A percentile compares a stretch with the other conserved stretches of the same genome.
phyloP scores from a whole-genome alignment of 2,888 invertebrate species.

The Pelosia muscerda region DNA sequence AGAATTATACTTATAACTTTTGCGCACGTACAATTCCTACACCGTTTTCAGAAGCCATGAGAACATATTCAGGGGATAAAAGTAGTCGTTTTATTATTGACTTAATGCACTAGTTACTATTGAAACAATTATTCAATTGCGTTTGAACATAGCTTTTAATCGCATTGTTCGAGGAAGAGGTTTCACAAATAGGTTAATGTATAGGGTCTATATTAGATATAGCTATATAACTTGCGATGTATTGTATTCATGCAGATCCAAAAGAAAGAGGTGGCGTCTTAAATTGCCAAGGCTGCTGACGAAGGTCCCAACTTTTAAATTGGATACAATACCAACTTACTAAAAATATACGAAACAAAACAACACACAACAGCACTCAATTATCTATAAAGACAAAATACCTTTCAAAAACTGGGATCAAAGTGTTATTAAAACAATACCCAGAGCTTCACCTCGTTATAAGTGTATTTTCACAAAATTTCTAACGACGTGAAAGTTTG shows the following conservation, averaged over 20 bases:
- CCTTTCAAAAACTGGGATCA: slow-evolving; percentile 50
- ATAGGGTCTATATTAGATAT: no score
- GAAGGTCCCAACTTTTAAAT: slow-evolving; percentile 13
- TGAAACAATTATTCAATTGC: no score
- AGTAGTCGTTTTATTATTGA: no score
- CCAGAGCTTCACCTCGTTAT: slow-evolving; percentile 50
- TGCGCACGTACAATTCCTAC: no score
- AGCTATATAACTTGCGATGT: no score
- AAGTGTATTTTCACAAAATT: slow-evolving; percentile 61
- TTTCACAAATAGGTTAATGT: no score
- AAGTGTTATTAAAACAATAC: slow-evolving; percentile 60
- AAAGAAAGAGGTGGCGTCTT: background rate
- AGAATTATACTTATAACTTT: background rate
- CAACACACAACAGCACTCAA: slow-evolving; percentile 38
- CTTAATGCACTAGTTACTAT: no score
- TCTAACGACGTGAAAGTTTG: slow-evolving; percentile 67
- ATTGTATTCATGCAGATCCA: background rate
- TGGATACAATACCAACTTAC: slow-evolving; percentile 13
- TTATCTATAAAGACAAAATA: slow-evolving; percentile 49
- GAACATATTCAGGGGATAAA: no score
- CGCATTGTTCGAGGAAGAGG: no score
- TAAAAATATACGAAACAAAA: slow-evolving; percentile 32
- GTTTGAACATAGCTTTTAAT: no score
- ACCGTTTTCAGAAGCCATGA: no score
- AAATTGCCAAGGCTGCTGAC: slow-evolving; percentile 8